A percentile compares a stretch with the other conserved stretches of the same genome.
These are phyloP conservation scores for Tadarida brasiliensis DNA, from an alignment of 2,797 vertebrate species.

Conservation along the genomic window DNA sequence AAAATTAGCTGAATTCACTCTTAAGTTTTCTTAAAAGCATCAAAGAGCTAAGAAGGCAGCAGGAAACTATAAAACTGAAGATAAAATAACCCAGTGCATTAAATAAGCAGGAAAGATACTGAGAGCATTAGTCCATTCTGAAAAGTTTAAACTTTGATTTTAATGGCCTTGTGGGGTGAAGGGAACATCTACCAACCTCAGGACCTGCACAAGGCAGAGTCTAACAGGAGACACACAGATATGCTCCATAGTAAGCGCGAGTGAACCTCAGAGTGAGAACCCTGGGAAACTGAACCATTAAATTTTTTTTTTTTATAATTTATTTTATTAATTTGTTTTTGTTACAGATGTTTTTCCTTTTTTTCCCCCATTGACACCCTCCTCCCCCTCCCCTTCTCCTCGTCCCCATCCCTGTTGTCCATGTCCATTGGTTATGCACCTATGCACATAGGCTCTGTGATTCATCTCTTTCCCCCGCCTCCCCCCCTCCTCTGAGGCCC, in stretches of 20 bases:
- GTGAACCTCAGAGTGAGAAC: not conserved
- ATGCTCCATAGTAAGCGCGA: not conserved
- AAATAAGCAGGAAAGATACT: not conserved
- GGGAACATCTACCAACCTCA: not conserved
- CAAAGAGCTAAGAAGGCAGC: not conserved
- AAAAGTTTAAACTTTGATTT: not conserved
- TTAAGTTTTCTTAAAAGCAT: not conserved
- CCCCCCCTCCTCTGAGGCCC: too few species aligned
- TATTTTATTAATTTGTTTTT: too few species aligned
- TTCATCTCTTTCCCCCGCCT: too few species aligned
- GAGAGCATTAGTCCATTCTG: not conserved
- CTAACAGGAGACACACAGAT: not conserved
- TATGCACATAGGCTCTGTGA: too few species aligned
- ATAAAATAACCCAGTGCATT: not conserved
- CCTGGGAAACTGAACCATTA: not conserved
- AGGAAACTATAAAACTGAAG: not conserved
- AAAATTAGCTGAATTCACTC: not conserved
- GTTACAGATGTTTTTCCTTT: too few species aligned
- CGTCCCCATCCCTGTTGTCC: too few species aligned
- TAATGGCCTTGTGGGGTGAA: not conserved
- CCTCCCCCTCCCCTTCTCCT: too few species aligned
- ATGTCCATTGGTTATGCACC: too few species aligned
- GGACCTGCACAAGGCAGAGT: not conserved
- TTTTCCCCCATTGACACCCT: too few species aligned
- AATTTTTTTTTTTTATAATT: too few species aligned